phyloP scores from a whole-genome alignment of 53 echinoderm and acorn worm genomes.

The Temnopleurus reevesii region DNA sequence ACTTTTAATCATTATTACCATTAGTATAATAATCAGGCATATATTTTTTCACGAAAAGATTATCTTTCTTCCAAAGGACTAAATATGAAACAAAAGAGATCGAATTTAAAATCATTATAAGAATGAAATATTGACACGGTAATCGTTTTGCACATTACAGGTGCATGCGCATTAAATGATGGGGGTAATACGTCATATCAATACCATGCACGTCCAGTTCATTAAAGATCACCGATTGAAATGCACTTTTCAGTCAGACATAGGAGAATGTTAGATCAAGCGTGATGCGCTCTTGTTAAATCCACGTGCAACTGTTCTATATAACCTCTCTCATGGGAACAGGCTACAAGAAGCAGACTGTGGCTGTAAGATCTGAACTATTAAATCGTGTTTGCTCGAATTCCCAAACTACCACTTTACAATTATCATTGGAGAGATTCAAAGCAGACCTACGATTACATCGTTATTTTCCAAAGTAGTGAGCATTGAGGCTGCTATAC shows the following conservation, averaged over 20 bases:
- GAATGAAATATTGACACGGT: not conserved
- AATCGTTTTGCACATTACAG: not conserved
- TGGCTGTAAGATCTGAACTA: not conserved
- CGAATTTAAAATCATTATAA: no score
- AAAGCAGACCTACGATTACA: no score
- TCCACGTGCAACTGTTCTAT: not conserved
- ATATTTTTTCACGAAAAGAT: not conserved
- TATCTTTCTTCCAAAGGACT: not conserved
- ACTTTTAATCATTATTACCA: not conserved
- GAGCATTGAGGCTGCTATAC: no score
- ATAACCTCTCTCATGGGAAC: not conserved
- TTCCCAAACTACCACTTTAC: not conserved
- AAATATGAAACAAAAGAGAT: not conserved
- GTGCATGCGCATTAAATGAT: not conserved
- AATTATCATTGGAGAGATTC: constrained; percentile 16
- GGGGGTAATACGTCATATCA: not conserved
- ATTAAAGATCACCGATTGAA: not conserved
- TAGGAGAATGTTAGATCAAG: not conserved
- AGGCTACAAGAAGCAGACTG: not conserved
- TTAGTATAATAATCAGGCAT: not conserved
- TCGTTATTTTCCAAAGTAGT: no score
- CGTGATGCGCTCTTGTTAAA: not conserved
- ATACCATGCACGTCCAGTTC: not conserved
- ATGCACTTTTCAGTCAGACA: constrained; percentile 13
- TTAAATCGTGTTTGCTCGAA: constrained; percentile 6